A percentile compares a stretch with the other conserved stretches of the same genome.
These are phyloP conservation scores for Notolabrus celidotus DNA, from an alignment of 2,797 vertebrate species.

Conservation along the genomic window DNA sequence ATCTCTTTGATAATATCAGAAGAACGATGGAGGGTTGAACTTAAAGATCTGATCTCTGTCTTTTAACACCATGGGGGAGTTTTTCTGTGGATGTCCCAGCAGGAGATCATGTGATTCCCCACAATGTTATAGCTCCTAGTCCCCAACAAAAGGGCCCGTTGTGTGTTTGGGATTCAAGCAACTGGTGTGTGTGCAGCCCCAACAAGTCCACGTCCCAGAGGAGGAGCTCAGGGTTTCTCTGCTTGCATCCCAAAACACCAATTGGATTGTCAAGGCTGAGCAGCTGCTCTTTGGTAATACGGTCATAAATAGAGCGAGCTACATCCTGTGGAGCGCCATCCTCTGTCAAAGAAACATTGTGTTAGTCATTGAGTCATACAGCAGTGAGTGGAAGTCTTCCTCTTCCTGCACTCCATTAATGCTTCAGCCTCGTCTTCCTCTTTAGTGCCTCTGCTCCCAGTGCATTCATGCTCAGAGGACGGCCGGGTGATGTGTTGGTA, in stretches of 20 bases:
- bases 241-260: constrained; percentile 57
- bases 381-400: constrained; percentile 20
- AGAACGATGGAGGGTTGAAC: too few species aligned
- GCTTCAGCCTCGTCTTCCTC: constrained; percentile 42
- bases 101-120: constrained; percentile 6
- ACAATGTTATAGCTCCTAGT: background rate
- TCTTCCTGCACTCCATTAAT: constrained; percentile 29
- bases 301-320: constrained; percentile 58
- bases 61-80: background rate
- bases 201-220: constrained; percentile 43
- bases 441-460: constrained; percentile 6
- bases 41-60: background rate
- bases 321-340: constrained; percentile 42
- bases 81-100: background rate
- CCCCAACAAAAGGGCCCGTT: constrained; percentile 50
- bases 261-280: constrained; percentile 57
- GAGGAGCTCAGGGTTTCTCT: constrained; percentile 48
- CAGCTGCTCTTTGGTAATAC: constrained; percentile 68
- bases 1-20: too few species aligned
- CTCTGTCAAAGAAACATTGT: constrained; percentile 26
- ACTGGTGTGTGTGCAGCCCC: constrained; percentile 37
- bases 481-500: constrained; percentile 40
- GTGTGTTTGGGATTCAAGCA: constrained; percentile 53
- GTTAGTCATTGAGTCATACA: constrained; percentile 10
- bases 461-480: constrained; percentile 17